Evolutionary conservation across 2,113 vertebrate species (phyloP), one percentile per base, ranked within the genome.

Genomic region (Budorcas taxicolor): DNA sequence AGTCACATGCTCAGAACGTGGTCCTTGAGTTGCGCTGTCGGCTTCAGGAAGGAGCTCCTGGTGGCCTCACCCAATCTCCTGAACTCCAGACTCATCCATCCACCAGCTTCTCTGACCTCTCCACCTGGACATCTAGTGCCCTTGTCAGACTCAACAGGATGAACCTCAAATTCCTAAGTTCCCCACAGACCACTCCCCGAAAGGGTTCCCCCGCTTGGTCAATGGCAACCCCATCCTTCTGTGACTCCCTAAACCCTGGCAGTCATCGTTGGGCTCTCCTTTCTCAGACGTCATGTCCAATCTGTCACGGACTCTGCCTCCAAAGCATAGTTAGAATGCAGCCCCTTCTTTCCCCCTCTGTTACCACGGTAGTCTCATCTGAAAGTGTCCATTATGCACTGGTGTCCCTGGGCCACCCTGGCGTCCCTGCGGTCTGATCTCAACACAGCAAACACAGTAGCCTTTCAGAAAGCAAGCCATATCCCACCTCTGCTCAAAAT

Each of bases 21-120:
- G 29, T 25, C 27, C 53, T 14, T 13, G 9, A 25, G 15, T 52
- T 57, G 27, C 0, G 2, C 36, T 64, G 3, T 11, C 0, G 1
- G 29, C 62, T 45, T 3, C 47, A 19, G 23, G 55, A 29, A 47
- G 23, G 74, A 36, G 55, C 12, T 27, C 6, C 67, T 1, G 14
- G 19, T n/a, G 47, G 47, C 14, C 21, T 58, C 11, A 10, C 14
- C 27, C 47, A 12, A 1, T 15, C 47, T 64, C 23, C 14, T 27
- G 7, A 47, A 11, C 47, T 19, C 12, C 6, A 14, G 50, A 29
- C 19, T 71, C 74, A 50, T 2, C 27, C 2, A 23, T 3, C 81
- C 57, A 57, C 21, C 12, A 10, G 16, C 74, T 27, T 86, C 29
- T 57, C 13, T 43, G 74, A 62, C 45, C n/a, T 57, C 33, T 55